A percentile compares a stretch with the other conserved stretches of the same genome.
Conservation (phyloP, 2,113 vertebrate genomes). For the Lophura nycthemera region DNA sequence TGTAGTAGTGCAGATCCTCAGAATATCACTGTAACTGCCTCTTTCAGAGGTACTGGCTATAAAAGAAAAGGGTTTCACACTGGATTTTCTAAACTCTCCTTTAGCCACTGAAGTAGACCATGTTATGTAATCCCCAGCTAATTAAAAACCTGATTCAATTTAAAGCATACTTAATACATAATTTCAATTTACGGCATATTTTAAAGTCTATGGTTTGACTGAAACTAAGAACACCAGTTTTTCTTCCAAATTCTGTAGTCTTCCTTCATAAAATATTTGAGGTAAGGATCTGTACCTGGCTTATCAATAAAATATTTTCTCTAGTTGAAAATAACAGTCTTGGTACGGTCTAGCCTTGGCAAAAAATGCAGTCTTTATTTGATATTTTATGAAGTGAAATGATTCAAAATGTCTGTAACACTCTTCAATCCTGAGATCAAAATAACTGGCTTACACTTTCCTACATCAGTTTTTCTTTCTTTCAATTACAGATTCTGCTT, state of each 20-base stretch:
- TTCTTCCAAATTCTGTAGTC: neutral
- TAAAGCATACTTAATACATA: neutral
- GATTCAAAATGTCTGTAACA: neutral
- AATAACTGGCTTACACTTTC: neutral
- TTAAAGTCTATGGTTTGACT: neutral
- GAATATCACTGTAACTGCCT: neutral
- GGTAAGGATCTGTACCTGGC: neutral
- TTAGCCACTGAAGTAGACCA: neutral
- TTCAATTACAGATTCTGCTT: neutral
- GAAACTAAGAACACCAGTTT: neutral
- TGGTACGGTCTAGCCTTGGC: neutral
- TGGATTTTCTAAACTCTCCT: neutral
- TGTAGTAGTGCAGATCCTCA: neutral
- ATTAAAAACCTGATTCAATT: neutral
- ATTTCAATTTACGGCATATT: neutral
- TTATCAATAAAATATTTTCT: neutral
- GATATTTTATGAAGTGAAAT: neutral
- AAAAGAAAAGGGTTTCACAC: neutral
- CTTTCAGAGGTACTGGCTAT: neutral
- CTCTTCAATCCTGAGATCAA: neutral
- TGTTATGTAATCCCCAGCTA: neutral
- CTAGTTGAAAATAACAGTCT: neutral
- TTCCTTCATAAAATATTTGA: neutral
- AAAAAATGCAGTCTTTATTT: neutral
- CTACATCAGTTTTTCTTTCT: neutral